Evolutionary conservation across 2,888 invertebrate genomes (phyloP).

Genomic region (Cheilosia vernalis): DNA sequence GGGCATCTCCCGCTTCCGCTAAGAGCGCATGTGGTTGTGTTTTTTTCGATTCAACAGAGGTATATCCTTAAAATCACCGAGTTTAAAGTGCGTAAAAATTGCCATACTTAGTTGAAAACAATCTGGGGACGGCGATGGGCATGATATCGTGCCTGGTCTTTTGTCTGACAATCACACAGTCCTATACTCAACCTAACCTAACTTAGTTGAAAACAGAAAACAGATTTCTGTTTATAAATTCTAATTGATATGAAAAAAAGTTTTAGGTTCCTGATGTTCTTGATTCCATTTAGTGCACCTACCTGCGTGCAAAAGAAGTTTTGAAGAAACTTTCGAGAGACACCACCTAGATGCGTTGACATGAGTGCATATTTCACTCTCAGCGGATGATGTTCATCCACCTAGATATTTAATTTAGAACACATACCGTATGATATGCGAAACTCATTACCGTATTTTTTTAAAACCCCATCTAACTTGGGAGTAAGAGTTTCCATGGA

Average conservation of each 20-base stretch:
- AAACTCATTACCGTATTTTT: neutral
- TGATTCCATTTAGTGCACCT: neutral
- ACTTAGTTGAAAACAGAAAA: neutral
- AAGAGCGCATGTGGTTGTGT: conserved; percentile 3
- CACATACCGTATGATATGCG: neutral
- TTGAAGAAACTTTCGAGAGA: conserved; percentile 7
- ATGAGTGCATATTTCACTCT: too few species aligned
- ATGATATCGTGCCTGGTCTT: too few species aligned
- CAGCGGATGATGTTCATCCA: neutral
- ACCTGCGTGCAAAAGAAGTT: conserved; percentile 34
- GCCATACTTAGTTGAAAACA: neutral
- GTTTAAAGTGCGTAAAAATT: conserved; percentile 7
- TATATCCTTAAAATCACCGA: conserved; percentile 43
- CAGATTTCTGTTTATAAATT: neutral
- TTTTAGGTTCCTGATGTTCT: neutral
- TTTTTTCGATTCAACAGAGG: conserved; percentile 22
- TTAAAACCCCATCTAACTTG: neutral
- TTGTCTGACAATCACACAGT: too few species aligned
- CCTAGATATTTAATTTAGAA: conserved; percentile 2
- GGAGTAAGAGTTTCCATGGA: neutral
- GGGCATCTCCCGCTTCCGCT: conserved; percentile 35
- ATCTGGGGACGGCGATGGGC: too few species aligned
- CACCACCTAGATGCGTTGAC: too few species aligned
- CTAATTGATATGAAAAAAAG: conserved; percentile 28
- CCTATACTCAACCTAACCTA: too few species aligned